Percentiles rank a stretch among this genome's conserved stretches.
Evolutionary conservation across 2,888 invertebrate species (phyloP).

Genomic region (Hypomecis punctinalis): DNA sequence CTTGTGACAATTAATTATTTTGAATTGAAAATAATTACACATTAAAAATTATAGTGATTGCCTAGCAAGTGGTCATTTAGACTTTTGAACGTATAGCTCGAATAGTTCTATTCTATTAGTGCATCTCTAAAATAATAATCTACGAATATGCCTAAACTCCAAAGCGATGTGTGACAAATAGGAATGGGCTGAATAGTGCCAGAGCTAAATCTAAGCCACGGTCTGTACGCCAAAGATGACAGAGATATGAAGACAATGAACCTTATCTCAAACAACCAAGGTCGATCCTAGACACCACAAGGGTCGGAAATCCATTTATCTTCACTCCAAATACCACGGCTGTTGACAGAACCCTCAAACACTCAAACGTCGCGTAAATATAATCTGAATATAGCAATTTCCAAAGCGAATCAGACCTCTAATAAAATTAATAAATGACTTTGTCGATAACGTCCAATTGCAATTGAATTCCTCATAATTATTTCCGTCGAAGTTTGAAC

Average conservation of each 20-base stretch:
- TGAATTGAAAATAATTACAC: too few relatives aligned
- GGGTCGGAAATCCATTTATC: constrained; percentile 20
- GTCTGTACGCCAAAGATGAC: background rate
- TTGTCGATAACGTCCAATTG: constrained; percentile 20
- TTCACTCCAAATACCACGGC: constrained; percentile 9
- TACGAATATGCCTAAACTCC: too few relatives aligned
- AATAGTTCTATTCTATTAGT: too few relatives aligned
- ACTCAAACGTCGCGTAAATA: constrained; percentile 20
- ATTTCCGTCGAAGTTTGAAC: constrained; percentile 12
- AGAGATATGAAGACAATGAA: background rate
- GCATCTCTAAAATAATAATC: too few relatives aligned
- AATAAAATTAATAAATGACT: constrained; percentile 20
- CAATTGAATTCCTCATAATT: constrained; percentile 21
- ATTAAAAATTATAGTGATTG: too few relatives aligned
- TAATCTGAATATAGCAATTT: constrained; percentile 25
- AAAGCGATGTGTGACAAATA: background rate
- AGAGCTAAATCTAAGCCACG: background rate
- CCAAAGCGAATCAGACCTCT: constrained; percentile 8
- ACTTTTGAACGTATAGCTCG: too few relatives aligned
- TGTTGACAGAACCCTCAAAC: constrained; percentile 13
- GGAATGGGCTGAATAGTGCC: background rate
- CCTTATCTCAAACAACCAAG: constrained; percentile 10
- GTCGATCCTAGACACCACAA: background rate
- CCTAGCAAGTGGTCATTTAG: too few relatives aligned
- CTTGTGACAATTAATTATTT: too few relatives aligned